These are phyloP conservation scores for Meiosimyza platycephala DNA, from an alignment of 2,888 invertebrate genomes.

Conservation along the genomic window DNA sequence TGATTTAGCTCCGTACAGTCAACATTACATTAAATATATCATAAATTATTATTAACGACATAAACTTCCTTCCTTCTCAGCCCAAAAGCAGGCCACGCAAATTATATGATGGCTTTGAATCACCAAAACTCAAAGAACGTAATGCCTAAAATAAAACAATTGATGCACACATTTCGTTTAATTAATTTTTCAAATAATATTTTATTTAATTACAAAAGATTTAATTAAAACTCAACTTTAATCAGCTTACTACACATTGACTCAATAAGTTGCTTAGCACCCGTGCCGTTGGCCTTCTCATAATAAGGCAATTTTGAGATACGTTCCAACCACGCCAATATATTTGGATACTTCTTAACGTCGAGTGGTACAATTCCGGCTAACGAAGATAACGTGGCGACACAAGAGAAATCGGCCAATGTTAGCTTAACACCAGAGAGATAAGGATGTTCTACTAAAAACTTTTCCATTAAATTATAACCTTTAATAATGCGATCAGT, in stretches of 20 bases:
- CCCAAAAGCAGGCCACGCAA: too few relatives aligned
- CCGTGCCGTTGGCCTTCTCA: conserved; percentile 50
- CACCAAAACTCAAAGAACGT: too few relatives aligned
- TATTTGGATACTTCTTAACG: conserved; percentile 47
- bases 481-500: conserved; percentile 45
- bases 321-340: conserved; percentile 51
- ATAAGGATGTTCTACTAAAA: conserved; percentile 49
- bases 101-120: too few relatives aligned
- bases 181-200: too few relatives aligned
- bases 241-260: conserved; percentile 38
- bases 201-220: too few relatives aligned
- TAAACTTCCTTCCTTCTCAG: too few relatives aligned
- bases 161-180: too few relatives aligned
- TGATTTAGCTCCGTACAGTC: too few relatives aligned
- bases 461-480: conserved; percentile 50
- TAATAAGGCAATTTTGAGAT: conserved; percentile 55
- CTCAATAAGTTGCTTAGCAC: conserved; percentile 49
- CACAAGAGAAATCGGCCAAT: conserved; percentile 60
- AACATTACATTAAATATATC: too few relatives aligned
- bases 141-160: too few relatives aligned
- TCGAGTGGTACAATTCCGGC: conserved; percentile 47
- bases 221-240: too few relatives aligned
- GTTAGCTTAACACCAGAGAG: conserved; percentile 56
- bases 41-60: too few relatives aligned
- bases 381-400: conserved; percentile 50